Conservation (phyloP, 1,140 invertebrate genomes). For the Cotesia chilonis region DNA sequence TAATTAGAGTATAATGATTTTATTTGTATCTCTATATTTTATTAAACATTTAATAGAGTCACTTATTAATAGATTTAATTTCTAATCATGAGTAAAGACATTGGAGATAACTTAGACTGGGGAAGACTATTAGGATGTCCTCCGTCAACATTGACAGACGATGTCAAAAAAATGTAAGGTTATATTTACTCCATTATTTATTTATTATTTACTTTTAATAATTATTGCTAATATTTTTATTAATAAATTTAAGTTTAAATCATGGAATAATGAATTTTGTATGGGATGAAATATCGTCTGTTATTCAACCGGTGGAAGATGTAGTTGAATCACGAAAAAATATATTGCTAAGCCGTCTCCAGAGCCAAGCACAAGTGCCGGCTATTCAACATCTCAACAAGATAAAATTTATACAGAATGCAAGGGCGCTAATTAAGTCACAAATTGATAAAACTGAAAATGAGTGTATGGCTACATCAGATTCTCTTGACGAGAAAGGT, state of each 20-base stretch:
- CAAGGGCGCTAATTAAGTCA: conserved; percentile 41
- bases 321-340: conserved; percentile 53
- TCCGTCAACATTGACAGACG: conserved; percentile 20
- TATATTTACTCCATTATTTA: conserved; percentile 1
- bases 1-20: too few relatives aligned
- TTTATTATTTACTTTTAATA: too few relatives aligned
- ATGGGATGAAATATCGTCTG: conserved; percentile 54
- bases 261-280: conserved; percentile 50
- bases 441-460: conserved; percentile 50
- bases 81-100: not conserved
- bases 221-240: too few relatives aligned
- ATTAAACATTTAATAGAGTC: too few relatives aligned
- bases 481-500: conserved; percentile 53
- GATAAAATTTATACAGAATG: conserved; percentile 44
- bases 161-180: conserved; percentile 40
- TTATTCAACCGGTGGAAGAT: conserved; percentile 44
- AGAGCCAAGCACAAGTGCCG: conserved; percentile 42
- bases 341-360: conserved; percentile 54
- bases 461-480: conserved; percentile 51
- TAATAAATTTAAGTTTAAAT: conserved; percentile 46
- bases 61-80: too few relatives aligned
- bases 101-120: conserved; percentile 37
- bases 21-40: too few relatives aligned
- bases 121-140: conserved; percentile 33
- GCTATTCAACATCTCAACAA: conserved; percentile 47